Conservation (phyloP, 2,797 vertebrate genomes). For the Ammospiza maritima region DNA sequence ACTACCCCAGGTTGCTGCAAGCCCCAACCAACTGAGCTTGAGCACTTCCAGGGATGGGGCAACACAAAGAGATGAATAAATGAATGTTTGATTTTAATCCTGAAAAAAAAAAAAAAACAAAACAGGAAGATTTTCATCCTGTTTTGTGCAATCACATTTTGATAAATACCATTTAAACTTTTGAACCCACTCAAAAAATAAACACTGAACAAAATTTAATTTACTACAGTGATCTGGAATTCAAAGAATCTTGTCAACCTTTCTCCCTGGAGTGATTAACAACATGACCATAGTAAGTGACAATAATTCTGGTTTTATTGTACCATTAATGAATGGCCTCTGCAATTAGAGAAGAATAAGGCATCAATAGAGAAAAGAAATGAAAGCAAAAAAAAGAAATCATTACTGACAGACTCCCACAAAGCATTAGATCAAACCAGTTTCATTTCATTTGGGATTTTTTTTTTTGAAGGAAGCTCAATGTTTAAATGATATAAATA, state of each 20-base stretch:
- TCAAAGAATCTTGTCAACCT: not conserved
- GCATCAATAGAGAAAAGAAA: conserved; percentile 15
- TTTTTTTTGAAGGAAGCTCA: conserved; percentile 19
- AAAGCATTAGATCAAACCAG: not conserved
- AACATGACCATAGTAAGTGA: conserved; percentile 12
- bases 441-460: not conserved
- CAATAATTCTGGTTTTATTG: conserved; percentile 54
- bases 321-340: conserved; percentile 45
- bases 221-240: conserved; percentile 11
- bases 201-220: not conserved
- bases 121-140: not conserved
- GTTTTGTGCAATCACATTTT: conserved; percentile 3
- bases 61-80: not conserved
- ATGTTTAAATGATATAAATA: conserved; percentile 18
- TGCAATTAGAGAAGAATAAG: conserved; percentile 52
- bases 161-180: conserved; percentile 28
- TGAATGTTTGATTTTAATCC: not conserved
- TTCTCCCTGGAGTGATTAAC: conserved; percentile 21
- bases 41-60: not conserved
- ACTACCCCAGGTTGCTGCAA: not conserved
- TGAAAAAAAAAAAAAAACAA: not conserved
- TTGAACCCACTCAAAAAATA: conserved; percentile 7
- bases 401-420: not conserved
- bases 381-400: conserved; percentile 28
- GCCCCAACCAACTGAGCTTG: not conserved